Percentiles rank a stretch among this genome's conserved stretches.
phyloP scores from a whole-genome alignment of 2,797 vertebrate genomes.

The Ctenosaura bakeri region DNA sequence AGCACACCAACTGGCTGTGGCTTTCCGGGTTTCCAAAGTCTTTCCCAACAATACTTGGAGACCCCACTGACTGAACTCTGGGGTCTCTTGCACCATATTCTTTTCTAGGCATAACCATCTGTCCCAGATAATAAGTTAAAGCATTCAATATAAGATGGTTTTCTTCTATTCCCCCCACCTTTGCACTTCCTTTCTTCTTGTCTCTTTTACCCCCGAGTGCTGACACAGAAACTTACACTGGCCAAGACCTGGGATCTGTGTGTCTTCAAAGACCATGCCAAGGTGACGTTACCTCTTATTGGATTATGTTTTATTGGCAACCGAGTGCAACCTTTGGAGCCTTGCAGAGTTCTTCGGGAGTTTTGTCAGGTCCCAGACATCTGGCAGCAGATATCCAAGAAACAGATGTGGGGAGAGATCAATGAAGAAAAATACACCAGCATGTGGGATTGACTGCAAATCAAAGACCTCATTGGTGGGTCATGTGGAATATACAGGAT shows the following conservation, averaged over 20 bases:
- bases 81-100: not conserved
- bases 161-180: too few species aligned
- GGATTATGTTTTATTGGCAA: slow-evolving; percentile 20
- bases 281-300: not conserved
- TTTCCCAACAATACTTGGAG: not conserved
- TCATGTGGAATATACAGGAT: not conserved
- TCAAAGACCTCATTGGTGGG: not conserved
- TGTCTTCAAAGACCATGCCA: not conserved
- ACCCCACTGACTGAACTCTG: not conserved
- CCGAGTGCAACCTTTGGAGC: slow-evolving; percentile 2
- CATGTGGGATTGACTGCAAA: not conserved
- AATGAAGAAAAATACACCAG: not conserved
- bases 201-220: not conserved
- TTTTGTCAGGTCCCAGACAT: not conserved
- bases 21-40: not conserved
- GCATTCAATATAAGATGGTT: not conserved
- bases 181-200: not conserved
- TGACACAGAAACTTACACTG: not conserved
- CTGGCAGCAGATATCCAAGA: not conserved
- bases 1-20: not conserved
- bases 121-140: not conserved
- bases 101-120: not conserved
- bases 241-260: not conserved
- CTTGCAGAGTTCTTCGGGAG: not conserved
- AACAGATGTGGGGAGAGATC: slow-evolving; percentile 2